phyloP scores from a whole-genome alignment of 1,140 invertebrate species.

The Drosophila micromelanica region DNA sequence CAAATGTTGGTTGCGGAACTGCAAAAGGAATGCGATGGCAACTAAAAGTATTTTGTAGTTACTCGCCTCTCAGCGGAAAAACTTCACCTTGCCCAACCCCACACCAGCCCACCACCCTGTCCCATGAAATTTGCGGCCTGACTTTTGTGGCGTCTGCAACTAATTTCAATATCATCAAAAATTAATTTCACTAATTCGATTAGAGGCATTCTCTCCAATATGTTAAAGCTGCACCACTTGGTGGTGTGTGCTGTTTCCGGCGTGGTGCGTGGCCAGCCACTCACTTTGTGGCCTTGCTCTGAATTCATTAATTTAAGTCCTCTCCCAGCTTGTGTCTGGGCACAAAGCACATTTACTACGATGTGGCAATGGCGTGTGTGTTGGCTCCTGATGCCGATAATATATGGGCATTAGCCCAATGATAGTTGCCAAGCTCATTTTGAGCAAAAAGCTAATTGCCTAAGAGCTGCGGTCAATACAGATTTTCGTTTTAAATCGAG shows the following conservation, averaged over 20 bases:
- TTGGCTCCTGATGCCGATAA: constrained; percentile 36
- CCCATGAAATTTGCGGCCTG: constrained; percentile 34
- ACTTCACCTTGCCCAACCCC: neutral
- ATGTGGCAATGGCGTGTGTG: constrained; percentile 69
- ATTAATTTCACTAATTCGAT: constrained; percentile 84
- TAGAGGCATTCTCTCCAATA: constrained; percentile 51
- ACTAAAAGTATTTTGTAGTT: constrained; percentile 77
- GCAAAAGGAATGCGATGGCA: constrained; percentile 42
- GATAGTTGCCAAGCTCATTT: constrained; percentile 44
- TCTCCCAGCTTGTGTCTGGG: constrained; percentile 23
- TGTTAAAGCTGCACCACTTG: constrained; percentile 44
- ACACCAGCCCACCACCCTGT: neutral
- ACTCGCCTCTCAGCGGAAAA: constrained; percentile 20
- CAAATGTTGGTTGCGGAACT: neutral
- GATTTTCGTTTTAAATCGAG: no score
- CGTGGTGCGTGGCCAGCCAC: constrained; percentile 27
- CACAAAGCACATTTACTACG: constrained; percentile 24
- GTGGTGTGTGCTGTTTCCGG: constrained; percentile 1
- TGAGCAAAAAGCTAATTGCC: constrained; percentile 22
- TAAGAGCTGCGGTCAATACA: neutral
- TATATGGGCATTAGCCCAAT: constrained; percentile 45
- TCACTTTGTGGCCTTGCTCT: constrained; percentile 14
- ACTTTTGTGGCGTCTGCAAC: constrained; percentile 67
- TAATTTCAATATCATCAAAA: constrained; percentile 84
- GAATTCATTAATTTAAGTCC: constrained; percentile 70